Conservation (phyloP, 2,797 vertebrate genomes). For the Lepus townsendii region DNA sequence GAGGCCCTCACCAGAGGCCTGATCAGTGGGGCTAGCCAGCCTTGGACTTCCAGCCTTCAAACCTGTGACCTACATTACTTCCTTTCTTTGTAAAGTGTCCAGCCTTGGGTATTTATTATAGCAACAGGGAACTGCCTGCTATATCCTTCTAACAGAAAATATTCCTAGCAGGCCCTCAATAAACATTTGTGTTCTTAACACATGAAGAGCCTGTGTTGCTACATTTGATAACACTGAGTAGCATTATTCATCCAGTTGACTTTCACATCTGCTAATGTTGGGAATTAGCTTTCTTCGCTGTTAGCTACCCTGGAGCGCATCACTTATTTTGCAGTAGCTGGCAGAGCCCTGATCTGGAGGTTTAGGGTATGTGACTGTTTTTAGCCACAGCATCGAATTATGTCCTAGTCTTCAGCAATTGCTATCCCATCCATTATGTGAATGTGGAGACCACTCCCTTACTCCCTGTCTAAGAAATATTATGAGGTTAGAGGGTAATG, state of each 20-base stretch:
- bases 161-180: not conserved
- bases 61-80: too few species aligned
- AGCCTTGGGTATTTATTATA: too few species aligned
- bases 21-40: too few species aligned
- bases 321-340: not conserved
- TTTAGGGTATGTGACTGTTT: not conserved
- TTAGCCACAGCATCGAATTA: conserved; percentile 52
- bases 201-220: not conserved
- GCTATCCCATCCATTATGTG: conserved; percentile 41
- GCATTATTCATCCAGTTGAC: not conserved
- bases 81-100: too few species aligned
- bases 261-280: not conserved
- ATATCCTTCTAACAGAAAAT: not conserved
- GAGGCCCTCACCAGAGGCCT: too few species aligned
- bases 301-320: not conserved
- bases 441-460: conserved; percentile 38
- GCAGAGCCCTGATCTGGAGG: not conserved
- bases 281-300: not conserved
- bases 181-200: conserved; percentile 17
- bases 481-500: conserved; percentile 71
- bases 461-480: conserved; percentile 62
- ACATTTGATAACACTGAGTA: not conserved
- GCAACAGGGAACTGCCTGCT: too few species aligned
- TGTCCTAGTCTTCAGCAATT: conserved; percentile 45
- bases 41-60: too few species aligned